Evolutionary conservation across 1,140 invertebrate genomes (phyloP).

Genomic region (Drosophila carrolli): DNA sequence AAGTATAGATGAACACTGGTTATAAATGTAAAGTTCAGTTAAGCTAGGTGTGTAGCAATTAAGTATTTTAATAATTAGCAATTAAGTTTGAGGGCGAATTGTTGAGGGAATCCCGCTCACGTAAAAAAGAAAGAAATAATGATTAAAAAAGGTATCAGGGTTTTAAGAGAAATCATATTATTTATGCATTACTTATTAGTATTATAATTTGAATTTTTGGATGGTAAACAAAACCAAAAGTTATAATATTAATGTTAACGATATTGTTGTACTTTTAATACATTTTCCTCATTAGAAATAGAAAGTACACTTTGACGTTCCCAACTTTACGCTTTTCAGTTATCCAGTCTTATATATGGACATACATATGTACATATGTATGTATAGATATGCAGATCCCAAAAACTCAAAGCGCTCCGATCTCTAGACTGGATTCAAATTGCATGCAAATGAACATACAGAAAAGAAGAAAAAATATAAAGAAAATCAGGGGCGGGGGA

Average conservation of each 20-base stretch:
- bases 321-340: background rate
- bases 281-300: too few species aligned
- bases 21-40: background rate
- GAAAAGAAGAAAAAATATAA: slow-evolving; percentile 2
- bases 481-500: background rate
- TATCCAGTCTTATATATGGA: background rate
- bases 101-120: background rate
- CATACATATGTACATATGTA: too few species aligned
- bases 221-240: background rate
- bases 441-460: slow-evolving; percentile 29
- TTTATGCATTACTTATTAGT: too few species aligned
- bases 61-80: background rate
- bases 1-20: background rate
- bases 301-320: too few species aligned
- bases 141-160: too few species aligned
- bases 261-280: too few species aligned
- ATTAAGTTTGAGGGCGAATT: background rate
- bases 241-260: too few species aligned
- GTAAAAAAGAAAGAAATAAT: too few species aligned
- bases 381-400: slow-evolving; percentile 24
- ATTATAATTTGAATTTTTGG: too few species aligned
- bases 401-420: slow-evolving; percentile 22
- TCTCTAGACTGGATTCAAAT: slow-evolving; percentile 32
- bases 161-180: too few species aligned
- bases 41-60: background rate